Evolutionary conservation across 2,888 invertebrate genomes (phyloP).

Genomic region (Phlogophora meticulosa): DNA sequence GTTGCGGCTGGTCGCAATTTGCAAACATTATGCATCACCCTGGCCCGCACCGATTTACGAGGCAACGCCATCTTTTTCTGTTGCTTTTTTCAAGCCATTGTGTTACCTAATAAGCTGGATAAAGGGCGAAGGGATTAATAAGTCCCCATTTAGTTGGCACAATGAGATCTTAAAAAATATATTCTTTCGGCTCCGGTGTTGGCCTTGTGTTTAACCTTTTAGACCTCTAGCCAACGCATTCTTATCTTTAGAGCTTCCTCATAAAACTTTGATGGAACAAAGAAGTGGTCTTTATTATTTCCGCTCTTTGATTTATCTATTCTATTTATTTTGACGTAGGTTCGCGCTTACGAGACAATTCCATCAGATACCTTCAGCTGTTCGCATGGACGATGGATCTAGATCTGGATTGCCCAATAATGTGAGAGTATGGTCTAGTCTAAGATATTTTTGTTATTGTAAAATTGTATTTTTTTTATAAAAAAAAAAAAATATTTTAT

Average conservation of each 20-base stretch:
- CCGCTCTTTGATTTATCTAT: neutral
- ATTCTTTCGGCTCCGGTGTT: conserved; percentile 18
- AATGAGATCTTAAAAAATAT: conserved; percentile 50
- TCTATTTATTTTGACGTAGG: too few species aligned
- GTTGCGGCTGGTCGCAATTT: conserved; percentile 76
- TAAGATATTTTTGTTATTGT: too few species aligned
- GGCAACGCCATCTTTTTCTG: conserved; percentile 43
- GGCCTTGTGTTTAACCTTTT: conserved; percentile 16
- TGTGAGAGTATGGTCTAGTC: too few species aligned
- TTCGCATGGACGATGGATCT: too few species aligned
- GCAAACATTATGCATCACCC: conserved; percentile 78
- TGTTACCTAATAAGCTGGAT: conserved; percentile 68
- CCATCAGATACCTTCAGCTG: too few species aligned
- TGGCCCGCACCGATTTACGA: conserved; percentile 69
- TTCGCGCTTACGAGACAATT: too few species aligned
- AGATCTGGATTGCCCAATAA: too few species aligned
- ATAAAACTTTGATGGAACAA: conserved; percentile 6
- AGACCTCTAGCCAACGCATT: conserved; percentile 4
- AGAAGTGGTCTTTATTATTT: too few species aligned
- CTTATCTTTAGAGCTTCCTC: neutral
- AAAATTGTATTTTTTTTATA: too few species aligned
- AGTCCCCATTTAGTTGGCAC: conserved; percentile 48
- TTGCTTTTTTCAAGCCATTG: conserved; percentile 62
- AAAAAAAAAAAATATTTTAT: too few species aligned
- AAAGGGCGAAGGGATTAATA: conserved; percentile 59